phyloP scores from a whole-genome alignment of 2,113 vertebrate species.

The Euleptes europaea region DNA sequence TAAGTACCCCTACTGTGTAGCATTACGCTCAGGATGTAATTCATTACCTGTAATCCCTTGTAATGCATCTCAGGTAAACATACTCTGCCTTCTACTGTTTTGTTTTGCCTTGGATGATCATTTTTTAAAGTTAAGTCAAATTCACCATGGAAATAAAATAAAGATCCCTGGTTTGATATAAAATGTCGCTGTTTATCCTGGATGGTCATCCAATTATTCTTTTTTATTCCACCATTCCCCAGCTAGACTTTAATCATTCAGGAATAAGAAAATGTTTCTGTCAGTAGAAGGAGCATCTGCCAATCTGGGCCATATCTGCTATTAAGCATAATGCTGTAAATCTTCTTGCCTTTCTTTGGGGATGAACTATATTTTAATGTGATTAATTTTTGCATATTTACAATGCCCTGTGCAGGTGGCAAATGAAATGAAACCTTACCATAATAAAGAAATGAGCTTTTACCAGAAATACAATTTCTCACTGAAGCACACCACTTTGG shows the following conservation, averaged over 20 bases:
- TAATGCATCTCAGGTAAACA: constrained; percentile 73
- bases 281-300: neutral
- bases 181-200: constrained; percentile 30
- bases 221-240: neutral
- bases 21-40: constrained; percentile 66
- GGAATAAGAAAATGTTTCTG: neutral
- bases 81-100: constrained; percentile 47
- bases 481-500: neutral
- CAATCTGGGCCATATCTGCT: constrained; percentile 26
- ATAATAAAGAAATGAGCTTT: constrained; percentile 42
- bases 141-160: constrained; percentile 40
- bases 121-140: constrained; percentile 48
- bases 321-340: constrained; percentile 23
- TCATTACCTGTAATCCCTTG: constrained; percentile 71
- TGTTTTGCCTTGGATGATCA: constrained; percentile 51
- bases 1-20: constrained; percentile 58
- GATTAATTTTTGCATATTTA: constrained; percentile 49
- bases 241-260: constrained; percentile 37
- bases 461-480: constrained; percentile 43
- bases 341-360: constrained; percentile 16
- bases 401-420: constrained; percentile 20
- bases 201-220: constrained; percentile 5
- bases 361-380: constrained; percentile 22
- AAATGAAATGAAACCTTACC: constrained; percentile 29
- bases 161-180: neutral